These are phyloP conservation scores for Corythornis vintsioides DNA, from an alignment of 2,113 vertebrate species.

Conservation along the genomic window DNA sequence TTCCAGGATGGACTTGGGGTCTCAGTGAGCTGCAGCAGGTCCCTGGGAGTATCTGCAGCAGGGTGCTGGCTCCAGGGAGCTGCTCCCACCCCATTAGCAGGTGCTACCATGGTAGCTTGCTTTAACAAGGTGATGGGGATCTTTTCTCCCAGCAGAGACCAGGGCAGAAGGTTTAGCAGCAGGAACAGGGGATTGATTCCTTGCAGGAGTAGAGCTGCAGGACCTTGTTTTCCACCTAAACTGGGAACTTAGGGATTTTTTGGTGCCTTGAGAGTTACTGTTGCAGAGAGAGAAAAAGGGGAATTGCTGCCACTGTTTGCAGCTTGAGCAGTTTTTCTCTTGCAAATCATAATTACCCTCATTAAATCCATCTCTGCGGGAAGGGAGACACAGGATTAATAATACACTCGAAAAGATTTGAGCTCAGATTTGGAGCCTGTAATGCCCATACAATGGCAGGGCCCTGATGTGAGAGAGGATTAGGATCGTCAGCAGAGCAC, in stretches of 20 bases:
- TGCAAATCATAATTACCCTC: background rate
- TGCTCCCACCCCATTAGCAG: background rate
- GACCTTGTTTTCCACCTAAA: rapidly evolving
- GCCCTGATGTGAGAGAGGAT: background rate
- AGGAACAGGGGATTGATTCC: background rate
- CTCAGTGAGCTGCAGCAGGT: background rate
- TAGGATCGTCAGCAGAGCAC: background rate
- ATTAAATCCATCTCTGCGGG: conserved; percentile 5
- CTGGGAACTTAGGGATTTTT: rapidly evolving
- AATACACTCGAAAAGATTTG: background rate
- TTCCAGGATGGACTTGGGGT: background rate
- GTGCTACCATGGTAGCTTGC: background rate
- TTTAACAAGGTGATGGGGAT: background rate
- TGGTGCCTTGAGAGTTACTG: background rate
- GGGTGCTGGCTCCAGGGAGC: background rate
- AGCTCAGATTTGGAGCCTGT: background rate
- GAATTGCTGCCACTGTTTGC: background rate
- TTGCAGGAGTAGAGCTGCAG: background rate
- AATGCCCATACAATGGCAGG: background rate
- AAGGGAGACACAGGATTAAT: background rate
- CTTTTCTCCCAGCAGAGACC: background rate
- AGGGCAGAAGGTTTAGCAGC: background rate
- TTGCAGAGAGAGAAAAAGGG: background rate
- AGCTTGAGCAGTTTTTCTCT: background rate
- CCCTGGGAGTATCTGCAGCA: background rate